phyloP scores from a whole-genome alignment of 2,888 invertebrate genomes.

The Hesperia comma region DNA sequence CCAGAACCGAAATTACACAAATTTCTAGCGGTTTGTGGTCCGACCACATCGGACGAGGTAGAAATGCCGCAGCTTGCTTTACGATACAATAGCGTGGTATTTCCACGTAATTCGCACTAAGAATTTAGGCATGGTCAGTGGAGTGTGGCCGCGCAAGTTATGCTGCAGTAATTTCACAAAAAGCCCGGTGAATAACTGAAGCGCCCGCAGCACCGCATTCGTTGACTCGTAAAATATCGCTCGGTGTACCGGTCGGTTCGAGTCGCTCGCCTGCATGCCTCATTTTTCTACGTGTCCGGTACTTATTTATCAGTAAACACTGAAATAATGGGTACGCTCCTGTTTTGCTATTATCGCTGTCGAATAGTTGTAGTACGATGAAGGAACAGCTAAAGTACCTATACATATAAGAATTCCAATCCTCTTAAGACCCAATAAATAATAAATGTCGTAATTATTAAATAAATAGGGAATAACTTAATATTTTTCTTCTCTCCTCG shows the following conservation, averaged over 20 bases:
- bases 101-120: conserved; percentile 1
- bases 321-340: background rate
- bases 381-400: too few species aligned
- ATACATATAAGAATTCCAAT: too few species aligned
- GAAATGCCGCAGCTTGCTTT: background rate
- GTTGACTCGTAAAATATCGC: conserved; percentile 25
- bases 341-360: background rate
- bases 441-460: background rate
- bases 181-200: conserved; percentile 29
- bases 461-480: too few species aligned
- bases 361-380: background rate
- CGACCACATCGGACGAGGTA: background rate
- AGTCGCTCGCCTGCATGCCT: conserved; percentile 6
- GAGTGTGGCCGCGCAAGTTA: conserved; percentile 11
- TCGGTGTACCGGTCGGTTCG: conserved; percentile 3
- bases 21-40: background rate
- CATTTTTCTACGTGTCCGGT: conserved; percentile 10
- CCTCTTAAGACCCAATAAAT: too few species aligned
- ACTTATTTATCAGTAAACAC: conserved; percentile 12
- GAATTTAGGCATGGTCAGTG: conserved; percentile 16
- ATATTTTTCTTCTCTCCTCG: too few species aligned
- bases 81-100: conserved; percentile 6
- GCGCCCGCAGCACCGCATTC: conserved; percentile 19
- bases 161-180: conserved; percentile 32
- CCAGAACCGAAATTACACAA: background rate